These are phyloP conservation scores for Typhlomys cinereus DNA, from an alignment of 2,113 vertebrate genomes.

Conservation along the genomic window DNA sequence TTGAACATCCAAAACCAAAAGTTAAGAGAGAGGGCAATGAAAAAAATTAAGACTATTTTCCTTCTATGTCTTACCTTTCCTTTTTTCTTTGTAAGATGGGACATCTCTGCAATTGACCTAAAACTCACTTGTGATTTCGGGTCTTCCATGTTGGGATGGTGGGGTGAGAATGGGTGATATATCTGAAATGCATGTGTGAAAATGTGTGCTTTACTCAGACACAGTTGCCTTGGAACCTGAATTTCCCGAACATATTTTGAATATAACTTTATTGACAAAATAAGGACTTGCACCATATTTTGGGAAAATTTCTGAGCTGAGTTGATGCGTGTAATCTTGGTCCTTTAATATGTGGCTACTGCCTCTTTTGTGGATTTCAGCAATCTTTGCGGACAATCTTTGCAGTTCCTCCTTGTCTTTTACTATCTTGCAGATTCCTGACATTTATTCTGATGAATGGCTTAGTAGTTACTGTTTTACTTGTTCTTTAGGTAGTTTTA, in stretches of 20 bases:
- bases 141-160: background rate
- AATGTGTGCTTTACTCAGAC: background rate
- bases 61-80: background rate
- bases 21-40: background rate
- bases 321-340: background rate
- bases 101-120: background rate
- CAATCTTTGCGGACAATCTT: background rate
- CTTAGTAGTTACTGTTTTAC: background rate
- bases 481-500: background rate
- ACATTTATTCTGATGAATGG: background rate
- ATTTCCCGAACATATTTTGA: background rate
- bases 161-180: background rate
- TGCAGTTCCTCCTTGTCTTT: background rate
- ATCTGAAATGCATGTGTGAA: background rate
- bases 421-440: conserved; percentile 1
- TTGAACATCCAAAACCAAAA: background rate
- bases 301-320: background rate
- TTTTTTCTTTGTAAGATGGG: background rate
- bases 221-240: background rate
- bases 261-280: conserved; percentile 14
- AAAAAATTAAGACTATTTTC: background rate
- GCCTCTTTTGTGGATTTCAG: background rate
- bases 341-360: background rate
- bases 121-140: background rate
- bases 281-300: background rate